Percentiles rank a stretch among this genome's conserved stretches.
Evolutionary conservation across 2,797 vertebrate species (phyloP).

Genomic region (Hydrocynus forskahlii): DNA sequence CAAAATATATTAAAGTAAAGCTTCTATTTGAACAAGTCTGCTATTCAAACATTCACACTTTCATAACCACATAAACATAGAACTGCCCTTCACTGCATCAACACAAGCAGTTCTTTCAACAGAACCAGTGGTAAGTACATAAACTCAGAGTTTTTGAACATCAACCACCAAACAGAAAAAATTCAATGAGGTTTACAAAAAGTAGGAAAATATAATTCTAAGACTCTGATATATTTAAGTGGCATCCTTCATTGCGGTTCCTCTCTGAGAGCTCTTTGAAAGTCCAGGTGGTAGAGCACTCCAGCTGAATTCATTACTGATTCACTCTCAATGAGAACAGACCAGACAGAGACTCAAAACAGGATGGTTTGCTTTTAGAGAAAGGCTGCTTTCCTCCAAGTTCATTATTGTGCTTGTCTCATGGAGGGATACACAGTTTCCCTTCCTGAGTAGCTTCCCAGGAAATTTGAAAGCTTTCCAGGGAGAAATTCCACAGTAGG

Average conservation of each 20-base stretch:
- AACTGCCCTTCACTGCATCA: conserved; percentile 81
- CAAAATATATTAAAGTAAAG: conserved; percentile 77
- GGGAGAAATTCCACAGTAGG: conserved; percentile 54
- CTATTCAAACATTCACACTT: conserved; percentile 63
- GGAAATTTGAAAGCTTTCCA: conserved; percentile 49
- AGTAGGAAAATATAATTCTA: conserved; percentile 59
- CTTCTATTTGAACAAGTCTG: conserved; percentile 75
- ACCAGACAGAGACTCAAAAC: conserved; percentile 40
- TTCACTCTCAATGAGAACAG: conserved; percentile 24
- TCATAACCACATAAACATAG: conserved; percentile 40
- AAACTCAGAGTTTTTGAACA: conserved; percentile 72
- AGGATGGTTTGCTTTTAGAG: conserved; percentile 48
- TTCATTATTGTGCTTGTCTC: conserved; percentile 68
- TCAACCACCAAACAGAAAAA: conserved; percentile 79
- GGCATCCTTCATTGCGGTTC: conserved; percentile 58
- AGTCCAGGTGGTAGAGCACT: conserved; percentile 57
- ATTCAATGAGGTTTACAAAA: conserved; percentile 49
- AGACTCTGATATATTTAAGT: conserved; percentile 60
- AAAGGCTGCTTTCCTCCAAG: conserved; percentile 47
- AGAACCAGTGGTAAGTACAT: conserved; percentile 86
- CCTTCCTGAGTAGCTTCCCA: conserved; percentile 55
- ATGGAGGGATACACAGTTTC: conserved; percentile 47
- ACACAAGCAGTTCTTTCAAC: conserved; percentile 93
- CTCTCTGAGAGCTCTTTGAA: conserved; percentile 55
- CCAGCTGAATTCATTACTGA: conserved; percentile 53